These are phyloP conservation scores for Squalus acanthias DNA, from an alignment of 2,797 vertebrate genomes.

Conservation along the genomic window DNA sequence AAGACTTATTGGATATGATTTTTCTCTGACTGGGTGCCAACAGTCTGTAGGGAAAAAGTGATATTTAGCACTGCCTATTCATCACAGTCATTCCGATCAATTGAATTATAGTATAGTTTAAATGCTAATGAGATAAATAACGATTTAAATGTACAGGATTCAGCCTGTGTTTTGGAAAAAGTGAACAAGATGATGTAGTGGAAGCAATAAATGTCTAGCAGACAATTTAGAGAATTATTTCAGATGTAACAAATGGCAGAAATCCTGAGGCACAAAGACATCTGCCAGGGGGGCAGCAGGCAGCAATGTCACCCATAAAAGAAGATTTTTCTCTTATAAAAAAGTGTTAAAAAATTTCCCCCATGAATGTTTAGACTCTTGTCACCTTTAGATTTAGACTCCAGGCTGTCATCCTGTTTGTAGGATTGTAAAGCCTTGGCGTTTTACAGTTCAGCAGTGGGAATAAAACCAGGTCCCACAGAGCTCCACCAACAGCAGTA, in stretches of 20 bases:
- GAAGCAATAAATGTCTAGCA: neutral
- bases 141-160: neutral
- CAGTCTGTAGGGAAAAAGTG: neutral
- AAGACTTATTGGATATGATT: neutral
- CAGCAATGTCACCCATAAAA: neutral
- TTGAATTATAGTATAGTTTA: conserved; percentile 11
- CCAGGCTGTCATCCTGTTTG: neutral
- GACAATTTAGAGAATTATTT: neutral
- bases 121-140: neutral
- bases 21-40: neutral
- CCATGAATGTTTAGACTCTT: neutral
- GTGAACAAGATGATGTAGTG: neutral
- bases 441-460: neutral
- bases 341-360: too few relatives aligned
- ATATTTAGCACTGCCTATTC: neutral
- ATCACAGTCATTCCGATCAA: neutral
- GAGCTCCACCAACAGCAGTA: neutral
- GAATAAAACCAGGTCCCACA: neutral
- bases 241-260: neutral
- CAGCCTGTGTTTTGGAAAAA: neutral
- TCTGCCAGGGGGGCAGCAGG: neutral
- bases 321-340: too few relatives aligned
- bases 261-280: neutral
- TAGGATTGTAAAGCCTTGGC: neutral
- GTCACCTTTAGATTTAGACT: neutral